Percentiles rank a stretch among this genome's conserved stretches.
These are phyloP conservation scores for Epinephelus cyanopodus DNA, from an alignment of 2,113 vertebrate genomes.

Conservation along the genomic window DNA sequence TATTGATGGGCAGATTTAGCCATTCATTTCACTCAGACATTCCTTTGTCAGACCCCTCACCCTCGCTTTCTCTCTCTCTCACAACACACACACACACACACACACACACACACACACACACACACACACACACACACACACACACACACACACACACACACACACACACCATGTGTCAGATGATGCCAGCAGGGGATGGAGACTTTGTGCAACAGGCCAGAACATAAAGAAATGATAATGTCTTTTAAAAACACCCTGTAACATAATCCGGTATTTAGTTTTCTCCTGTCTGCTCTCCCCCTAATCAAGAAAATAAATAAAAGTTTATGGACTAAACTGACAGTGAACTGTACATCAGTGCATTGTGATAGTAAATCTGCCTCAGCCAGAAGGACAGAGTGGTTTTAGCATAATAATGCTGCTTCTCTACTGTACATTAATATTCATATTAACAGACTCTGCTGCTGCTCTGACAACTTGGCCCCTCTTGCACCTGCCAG, in stretches of 20 bases:
- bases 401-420: conserved; percentile 69
- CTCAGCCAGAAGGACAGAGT: conserved; percentile 37
- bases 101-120: no score
- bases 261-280: conserved; percentile 11
- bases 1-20: conserved; percentile 79
- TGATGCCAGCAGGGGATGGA: conserved; percentile 56
- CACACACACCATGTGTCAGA: conserved; percentile 55
- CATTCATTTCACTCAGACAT: conserved; percentile 71
- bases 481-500: conserved; percentile 65
- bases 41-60: conserved; percentile 66
- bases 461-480: conserved; percentile 58
- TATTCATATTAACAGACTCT: conserved; percentile 71
- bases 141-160: conserved; percentile 37
- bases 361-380: conserved; percentile 31
- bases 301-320: background rate
- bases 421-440: conserved; percentile 68
- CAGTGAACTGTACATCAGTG: conserved; percentile 3
- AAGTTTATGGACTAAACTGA: conserved; percentile 24
- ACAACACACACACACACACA: background rate
- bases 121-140: conserved; percentile 45
- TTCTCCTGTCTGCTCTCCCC: background rate
- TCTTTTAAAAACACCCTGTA: conserved; percentile 13
- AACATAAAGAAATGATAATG: conserved; percentile 38
- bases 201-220: conserved; percentile 51
- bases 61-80: conserved; percentile 25